Evolutionary conservation across 2,888 invertebrate genomes (phyloP).

Genomic region (Tridacna gigas): DNA sequence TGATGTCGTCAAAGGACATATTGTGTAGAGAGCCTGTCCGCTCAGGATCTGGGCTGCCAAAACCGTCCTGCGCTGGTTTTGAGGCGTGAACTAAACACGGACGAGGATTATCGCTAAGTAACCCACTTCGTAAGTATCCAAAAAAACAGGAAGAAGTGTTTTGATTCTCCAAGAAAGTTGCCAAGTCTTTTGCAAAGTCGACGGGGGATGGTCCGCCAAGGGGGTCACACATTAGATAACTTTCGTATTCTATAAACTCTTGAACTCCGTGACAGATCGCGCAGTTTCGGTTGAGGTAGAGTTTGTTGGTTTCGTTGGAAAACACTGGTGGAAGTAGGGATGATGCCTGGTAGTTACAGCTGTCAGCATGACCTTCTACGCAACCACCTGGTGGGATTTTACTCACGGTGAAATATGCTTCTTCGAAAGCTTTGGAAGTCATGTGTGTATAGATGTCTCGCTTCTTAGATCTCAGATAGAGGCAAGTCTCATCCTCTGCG

Average conservation of each 20-base stretch:
- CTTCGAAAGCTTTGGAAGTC: too few relatives aligned
- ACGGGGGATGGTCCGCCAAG: not conserved
- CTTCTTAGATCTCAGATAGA: too few relatives aligned
- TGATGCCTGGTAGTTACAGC: too few relatives aligned
- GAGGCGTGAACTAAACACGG: not conserved
- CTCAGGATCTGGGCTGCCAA: not conserved
- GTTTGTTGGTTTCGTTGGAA: not conserved
- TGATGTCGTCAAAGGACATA: not conserved
- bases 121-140: not conserved
- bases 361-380: too few relatives aligned
- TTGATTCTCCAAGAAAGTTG: not conserved
- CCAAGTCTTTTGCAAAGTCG: not conserved
- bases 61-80: too few relatives aligned
- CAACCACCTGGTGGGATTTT: too few relatives aligned
- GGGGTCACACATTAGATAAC: not conserved
- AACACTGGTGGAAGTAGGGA: not conserved
- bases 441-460: too few relatives aligned
- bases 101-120: not conserved
- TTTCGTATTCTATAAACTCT: not conserved
- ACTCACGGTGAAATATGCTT: too few relatives aligned
- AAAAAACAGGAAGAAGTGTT: not conserved
- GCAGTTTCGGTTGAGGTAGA: slow-evolving; percentile 7
- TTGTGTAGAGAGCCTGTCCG: not conserved
- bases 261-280: not conserved
- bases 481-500: too few relatives aligned